Conservation (phyloP, 2,797 vertebrate genomes). For the Tympanoctomys barrerae region DNA sequence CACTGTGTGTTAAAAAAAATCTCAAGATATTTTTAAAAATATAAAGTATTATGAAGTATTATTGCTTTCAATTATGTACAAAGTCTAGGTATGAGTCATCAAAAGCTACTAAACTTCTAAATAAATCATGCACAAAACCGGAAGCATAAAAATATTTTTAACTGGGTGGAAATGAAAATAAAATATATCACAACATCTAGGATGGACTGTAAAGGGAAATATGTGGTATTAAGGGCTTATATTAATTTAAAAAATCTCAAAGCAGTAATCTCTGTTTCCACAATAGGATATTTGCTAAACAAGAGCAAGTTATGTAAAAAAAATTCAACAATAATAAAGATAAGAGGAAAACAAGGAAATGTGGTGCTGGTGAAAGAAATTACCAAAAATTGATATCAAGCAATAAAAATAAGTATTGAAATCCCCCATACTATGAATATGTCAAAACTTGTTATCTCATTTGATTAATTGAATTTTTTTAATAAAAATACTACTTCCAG, state of each 20-base stretch:
- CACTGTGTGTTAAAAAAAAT: background rate
- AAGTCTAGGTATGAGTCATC: background rate
- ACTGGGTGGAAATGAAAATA: background rate
- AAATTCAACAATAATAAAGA: background rate
- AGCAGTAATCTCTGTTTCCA: background rate
- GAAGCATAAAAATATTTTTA: slow-evolving; percentile 5
- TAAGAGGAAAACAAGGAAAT: background rate
- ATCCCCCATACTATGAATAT: background rate
- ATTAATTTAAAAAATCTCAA: background rate
- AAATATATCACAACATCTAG: background rate
- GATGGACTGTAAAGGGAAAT: background rate
- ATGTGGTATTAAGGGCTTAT: background rate
- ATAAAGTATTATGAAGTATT: background rate
- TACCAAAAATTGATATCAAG: background rate
- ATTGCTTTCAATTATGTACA: background rate
- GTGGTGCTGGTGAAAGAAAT: background rate
- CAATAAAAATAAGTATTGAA: background rate
- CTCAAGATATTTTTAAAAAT: background rate
- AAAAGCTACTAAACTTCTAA: background rate
- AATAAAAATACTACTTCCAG: background rate
- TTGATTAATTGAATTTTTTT: background rate
- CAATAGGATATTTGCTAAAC: background rate
- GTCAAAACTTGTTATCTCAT: background rate
- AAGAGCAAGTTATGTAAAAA: background rate
- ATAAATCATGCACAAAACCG: background rate